Base-by-base conservation (phyloP, 1,140 invertebrate species). In the Drosophila carrolli region DNA sequence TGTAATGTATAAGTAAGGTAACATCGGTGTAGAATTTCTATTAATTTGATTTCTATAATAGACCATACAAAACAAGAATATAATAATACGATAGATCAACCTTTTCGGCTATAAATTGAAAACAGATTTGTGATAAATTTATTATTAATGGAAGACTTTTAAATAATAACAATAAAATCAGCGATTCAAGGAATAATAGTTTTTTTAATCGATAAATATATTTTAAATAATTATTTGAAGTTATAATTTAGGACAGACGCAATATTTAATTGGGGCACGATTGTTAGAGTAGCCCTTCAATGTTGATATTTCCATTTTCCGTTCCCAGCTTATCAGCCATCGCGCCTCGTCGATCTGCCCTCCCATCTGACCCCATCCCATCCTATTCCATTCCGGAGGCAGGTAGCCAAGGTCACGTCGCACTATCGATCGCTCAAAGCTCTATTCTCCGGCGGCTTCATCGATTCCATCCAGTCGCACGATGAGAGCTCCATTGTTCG, bases 401-500 rank as follows among this genome's bases (percentile, higher is more conserved):
- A 51, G 46, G 16, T 58, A 14, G 14, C 38, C 61, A 74, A 63
- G 79, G 54, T 67, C 44, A 29, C 41, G 58, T 32, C 46, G 19
- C 46, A 38, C 19, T 29, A 14, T 50, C 9, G 16, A 13, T 27
- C n/a, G 14, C 13, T 47, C 13, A 44, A 16, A 67, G 46, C 60
- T 41, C n/a, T 2, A 10, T 3, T 44, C 16, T 41, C 55, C 19
- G 16, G 29, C 11, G 14, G 37, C 9, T 38, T 10, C 37, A 38
- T 38, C 14, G 13, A 48, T 8, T 35, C 29, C 19, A 23, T 27
- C 11, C 68, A 83, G 76, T 83, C 41, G 71, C 76, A 79, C 57
- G 23, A 83, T 83, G 81, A 80, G 61, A 84, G 63, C 60, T 51
- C 47, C 60, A 23, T 32, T n/a, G 50, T 47, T 73, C 57, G 76